Conservation (phyloP, 2,797 vertebrate species). For the Gymnocypris eckloni region DNA sequence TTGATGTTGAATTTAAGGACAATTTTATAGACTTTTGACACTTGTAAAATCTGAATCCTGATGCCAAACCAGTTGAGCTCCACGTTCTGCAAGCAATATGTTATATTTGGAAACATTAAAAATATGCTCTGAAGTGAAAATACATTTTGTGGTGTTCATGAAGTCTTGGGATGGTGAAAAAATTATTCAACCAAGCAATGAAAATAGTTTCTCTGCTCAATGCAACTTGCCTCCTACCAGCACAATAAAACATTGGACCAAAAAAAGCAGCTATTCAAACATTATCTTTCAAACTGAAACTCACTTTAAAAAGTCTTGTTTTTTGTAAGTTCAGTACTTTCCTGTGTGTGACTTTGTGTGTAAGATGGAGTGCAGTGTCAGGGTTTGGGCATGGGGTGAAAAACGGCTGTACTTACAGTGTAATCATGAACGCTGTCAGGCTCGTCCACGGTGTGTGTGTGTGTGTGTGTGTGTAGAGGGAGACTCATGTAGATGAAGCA, state of each 20-base stretch:
- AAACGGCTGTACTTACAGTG: conserved; percentile 85
- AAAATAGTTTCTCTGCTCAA: conserved; percentile 13
- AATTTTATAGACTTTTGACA: not conserved
- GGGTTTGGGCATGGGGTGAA: conserved; percentile 83
- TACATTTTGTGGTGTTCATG: not conserved
- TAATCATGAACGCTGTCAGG: conserved; percentile 85
- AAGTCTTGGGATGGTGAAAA: conserved; percentile 19
- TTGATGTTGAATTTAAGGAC: not conserved
- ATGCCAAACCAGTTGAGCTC: not conserved
- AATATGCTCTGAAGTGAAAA: conserved; percentile 1
- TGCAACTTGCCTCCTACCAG: conserved; percentile 5
- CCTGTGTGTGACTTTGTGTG: conserved; percentile 61
- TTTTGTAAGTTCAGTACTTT: conserved; percentile 70
- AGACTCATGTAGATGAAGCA: conserved; percentile 79
- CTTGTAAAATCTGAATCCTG: not conserved
- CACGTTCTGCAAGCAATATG: not conserved
- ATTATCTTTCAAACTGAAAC: conserved; percentile 31
- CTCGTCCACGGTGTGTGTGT: conserved; percentile 55
- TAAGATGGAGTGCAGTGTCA: conserved; percentile 81
- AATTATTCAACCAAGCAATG: conserved; percentile 1
- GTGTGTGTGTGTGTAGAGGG: conserved; percentile 57
- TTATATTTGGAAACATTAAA: not conserved
- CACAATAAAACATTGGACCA: not conserved
- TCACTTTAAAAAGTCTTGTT: conserved; percentile 47
- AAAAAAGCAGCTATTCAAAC: conserved; percentile 26